phyloP scores from a whole-genome alignment of 2,888 invertebrate species.

The Melangyna quadrimaculata region DNA sequence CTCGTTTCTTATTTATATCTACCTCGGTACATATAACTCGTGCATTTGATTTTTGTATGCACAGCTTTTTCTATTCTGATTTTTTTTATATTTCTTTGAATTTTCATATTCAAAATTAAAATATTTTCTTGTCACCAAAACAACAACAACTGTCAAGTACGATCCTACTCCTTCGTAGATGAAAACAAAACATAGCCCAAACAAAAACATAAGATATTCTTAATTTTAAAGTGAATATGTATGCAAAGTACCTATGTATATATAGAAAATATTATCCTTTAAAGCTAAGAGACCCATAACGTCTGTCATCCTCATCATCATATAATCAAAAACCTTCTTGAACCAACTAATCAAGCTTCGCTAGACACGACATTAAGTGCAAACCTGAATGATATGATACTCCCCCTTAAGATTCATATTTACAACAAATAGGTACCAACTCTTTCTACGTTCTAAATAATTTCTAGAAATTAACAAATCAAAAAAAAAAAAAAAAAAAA shows the following conservation, averaged over 20 bases:
- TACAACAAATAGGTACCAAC: neutral
- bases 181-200: neutral
- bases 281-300: neutral
- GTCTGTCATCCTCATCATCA: neutral
- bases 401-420: constrained; percentile 8
- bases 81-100: too few species aligned
- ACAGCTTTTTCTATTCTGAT: too few species aligned
- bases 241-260: neutral
- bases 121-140: too few species aligned
- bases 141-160: too few species aligned
- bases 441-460: constrained; percentile 17
- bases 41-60: too few species aligned
- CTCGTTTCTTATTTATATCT: too few species aligned
- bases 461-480: neutral
- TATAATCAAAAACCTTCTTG: neutral
- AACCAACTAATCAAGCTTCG: constrained; percentile 46
- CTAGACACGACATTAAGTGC: constrained; percentile 34
- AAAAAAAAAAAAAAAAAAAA: constrained; percentile 21
- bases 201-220: neutral
- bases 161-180: too few species aligned
- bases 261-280: neutral
- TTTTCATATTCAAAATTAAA: too few species aligned
- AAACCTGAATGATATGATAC: constrained; percentile 16
- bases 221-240: neutral
- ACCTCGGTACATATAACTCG: too few species aligned